Evolutionary conservation across 2,888 invertebrate species (phyloP), one percentile per base, ranked within the genome.

Genomic region (Rapana venosa): DNA sequence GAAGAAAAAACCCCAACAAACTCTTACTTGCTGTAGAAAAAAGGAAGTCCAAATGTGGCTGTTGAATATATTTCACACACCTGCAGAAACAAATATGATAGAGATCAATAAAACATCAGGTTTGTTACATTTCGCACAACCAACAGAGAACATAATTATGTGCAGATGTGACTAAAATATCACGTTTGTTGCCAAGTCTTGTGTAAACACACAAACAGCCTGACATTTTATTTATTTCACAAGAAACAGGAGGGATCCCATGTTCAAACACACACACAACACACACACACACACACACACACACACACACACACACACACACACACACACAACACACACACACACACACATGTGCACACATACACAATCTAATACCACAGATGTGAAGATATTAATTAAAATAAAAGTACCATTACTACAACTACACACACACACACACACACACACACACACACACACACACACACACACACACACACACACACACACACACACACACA

Each of bases 31-130:
- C 81, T 88, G 35, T 90, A 89, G 66, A 90, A 91, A 83, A 92
- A 94, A 26, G 95, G 94, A 36, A 94, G 91, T 13, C 94, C 94
- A 93, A 93, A 94, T 88, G 93, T 85, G 20, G 91, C 92, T n/a
- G 94, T 91, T 35, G 94, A 92, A 79, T 93, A 90, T 87, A 94
- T 90, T 89, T 94, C 93, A 84, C 92, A 92, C 32, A 93, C 85
- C 94, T 94, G 92, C 74, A 56, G 47, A 90, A 47, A 35, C 30
- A 88, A 35, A 89, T 56, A 74, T 8, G 22, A 4, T 47, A 47
- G 47, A 47, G 47, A 47, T 26, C 26, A 66, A 66, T 13, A 79
- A 22, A 13, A 79, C 32, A 79, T 47, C 22, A 47, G 2, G 47
- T 47, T 47, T 47, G 47, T 47, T 47, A 47, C 8, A 47, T 47